Evolutionary conservation across 2,113 vertebrate genomes (phyloP), one percentile per base, ranked within the genome.

Genomic region (Turnix velox): DNA sequence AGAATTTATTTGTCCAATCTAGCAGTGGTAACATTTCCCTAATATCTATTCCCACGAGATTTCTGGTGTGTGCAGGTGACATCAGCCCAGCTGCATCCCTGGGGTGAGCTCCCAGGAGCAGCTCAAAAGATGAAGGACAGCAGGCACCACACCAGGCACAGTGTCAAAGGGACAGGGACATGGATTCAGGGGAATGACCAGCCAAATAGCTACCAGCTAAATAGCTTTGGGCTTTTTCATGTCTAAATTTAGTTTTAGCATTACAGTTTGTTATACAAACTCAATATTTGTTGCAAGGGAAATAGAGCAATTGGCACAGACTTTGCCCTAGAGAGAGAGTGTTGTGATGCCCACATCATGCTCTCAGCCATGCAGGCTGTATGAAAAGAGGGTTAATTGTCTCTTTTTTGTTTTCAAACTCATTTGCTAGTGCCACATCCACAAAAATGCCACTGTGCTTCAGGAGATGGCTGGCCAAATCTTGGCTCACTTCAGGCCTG

Each of bases 401-500:
- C 15, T 39, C 2, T 12, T 52, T 40, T 68, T 59, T 67, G 62
- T 10, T 0, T 77, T 48, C 58, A 58, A 66, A 49, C 23, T 23
- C 31, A 42, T 63, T 82, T 75, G 27, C 52, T 77, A 45, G 37
- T 42, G 58, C 37, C 31, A 27, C 45, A 61, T 65, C 63, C 72
- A 59, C 52, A 61, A 68, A 68, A 81, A 82, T 1, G 1, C 33
- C 22, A 31, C 83, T 72, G 40, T 59, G 86, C 76, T 65, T 42
- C 83, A 66, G 83, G 76, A 90, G 43, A 77, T 33, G 76, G 67
- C 51, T 62, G 55, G 37, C 68, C 76, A 90, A 39, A 84, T 51
- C 80, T 80, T 90, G 88, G 76, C 76, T 93, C 43, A 0, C 51
- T 62, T 39, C 18, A 14, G 49, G 68, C 46, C 76, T 73, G 35